A percentile compares a stretch with the other conserved stretches of the same genome.
phyloP scores from a whole-genome alignment of 2,797 vertebrate genomes.

The Enteromius thamalakanensis region DNA sequence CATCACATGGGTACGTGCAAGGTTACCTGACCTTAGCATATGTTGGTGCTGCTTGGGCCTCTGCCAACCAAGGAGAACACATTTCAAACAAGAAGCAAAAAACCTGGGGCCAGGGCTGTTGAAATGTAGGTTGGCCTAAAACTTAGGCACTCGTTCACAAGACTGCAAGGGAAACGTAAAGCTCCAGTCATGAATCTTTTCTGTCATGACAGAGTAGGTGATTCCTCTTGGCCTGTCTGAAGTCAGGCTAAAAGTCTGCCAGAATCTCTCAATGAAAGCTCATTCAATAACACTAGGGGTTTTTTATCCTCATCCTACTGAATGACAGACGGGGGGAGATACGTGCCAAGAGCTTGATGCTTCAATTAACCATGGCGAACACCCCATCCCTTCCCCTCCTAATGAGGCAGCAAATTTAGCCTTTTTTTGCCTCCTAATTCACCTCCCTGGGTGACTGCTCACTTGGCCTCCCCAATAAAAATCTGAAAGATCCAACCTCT shows the following conservation, averaged over 20 bases:
- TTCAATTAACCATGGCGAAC: slow-evolving; percentile 53
- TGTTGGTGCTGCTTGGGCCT: slow-evolving; percentile 48
- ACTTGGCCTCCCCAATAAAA: slow-evolving; percentile 3
- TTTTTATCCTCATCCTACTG: slow-evolving; percentile 35
- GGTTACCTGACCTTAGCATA: slow-evolving; percentile 62
- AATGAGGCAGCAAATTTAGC: slow-evolving; percentile 52
- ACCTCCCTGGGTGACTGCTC: slow-evolving; percentile 43
- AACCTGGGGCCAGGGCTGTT: neutral
- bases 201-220: slow-evolving; percentile 5
- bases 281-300: neutral
- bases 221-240: slow-evolving; percentile 38
- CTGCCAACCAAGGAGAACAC: slow-evolving; percentile 29
- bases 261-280: slow-evolving; percentile 35
- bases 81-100: slow-evolving; percentile 39
- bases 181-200: slow-evolving; percentile 16
- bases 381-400: slow-evolving; percentile 39
- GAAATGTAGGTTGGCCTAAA: slow-evolving; percentile 10
- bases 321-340: slow-evolving; percentile 31
- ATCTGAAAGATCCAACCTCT: neutral
- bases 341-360: slow-evolving; percentile 41
- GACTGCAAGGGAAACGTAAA: slow-evolving; percentile 22
- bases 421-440: slow-evolving; percentile 19
- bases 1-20: slow-evolving; percentile 63
- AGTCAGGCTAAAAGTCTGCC: slow-evolving; percentile 30
- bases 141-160: neutral